These are phyloP conservation scores for Metopia argyrocephala DNA, from an alignment of 2,888 invertebrate genomes.

Conservation along the genomic window DNA sequence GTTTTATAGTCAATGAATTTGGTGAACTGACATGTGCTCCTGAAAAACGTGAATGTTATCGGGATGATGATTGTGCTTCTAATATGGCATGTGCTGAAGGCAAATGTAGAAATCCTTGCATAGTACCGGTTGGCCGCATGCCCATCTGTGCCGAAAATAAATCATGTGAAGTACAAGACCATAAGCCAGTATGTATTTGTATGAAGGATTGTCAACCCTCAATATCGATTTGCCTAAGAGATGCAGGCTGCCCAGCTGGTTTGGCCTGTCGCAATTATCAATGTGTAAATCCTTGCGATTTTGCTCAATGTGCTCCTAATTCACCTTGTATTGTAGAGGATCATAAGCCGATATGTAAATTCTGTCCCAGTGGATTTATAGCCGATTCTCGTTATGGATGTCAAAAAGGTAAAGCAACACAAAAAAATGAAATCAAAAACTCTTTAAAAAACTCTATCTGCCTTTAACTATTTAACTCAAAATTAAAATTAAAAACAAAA, in stretches of 20 bases:
- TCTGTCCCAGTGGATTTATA: slow-evolving; percentile 95
- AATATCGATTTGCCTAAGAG: slow-evolving; percentile 92
- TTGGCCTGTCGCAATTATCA: slow-evolving; percentile 92
- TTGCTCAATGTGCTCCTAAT: slow-evolving; percentile 89
- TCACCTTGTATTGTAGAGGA: slow-evolving; percentile 96
- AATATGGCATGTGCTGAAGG: slow-evolving; percentile 91
- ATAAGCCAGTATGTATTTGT: slow-evolving; percentile 92
- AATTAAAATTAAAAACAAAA: slow-evolving; percentile 18
- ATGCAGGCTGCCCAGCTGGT: slow-evolving; percentile 91
- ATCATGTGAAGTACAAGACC: slow-evolving; percentile 92
- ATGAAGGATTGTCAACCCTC: slow-evolving; percentile 91
- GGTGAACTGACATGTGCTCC: slow-evolving; percentile 93
- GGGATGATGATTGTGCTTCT: slow-evolving; percentile 90
- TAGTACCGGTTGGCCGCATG: slow-evolving; percentile 80
- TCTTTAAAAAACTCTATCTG: slow-evolving; percentile 67
- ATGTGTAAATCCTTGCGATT: slow-evolving; percentile 93
- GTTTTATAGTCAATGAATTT: slow-evolving; percentile 91
- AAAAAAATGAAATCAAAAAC: slow-evolving; percentile 57
- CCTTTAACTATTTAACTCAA: slow-evolving; percentile 62
- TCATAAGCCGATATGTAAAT: slow-evolving; percentile 96
- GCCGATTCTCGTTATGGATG: slow-evolving; percentile 95
- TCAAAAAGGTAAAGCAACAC: slow-evolving; percentile 91
- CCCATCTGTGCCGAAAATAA: slow-evolving; percentile 89
- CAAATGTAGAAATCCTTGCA: slow-evolving; percentile 92
- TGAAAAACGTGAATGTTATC: slow-evolving; percentile 88